A percentile compares a stretch with the other conserved stretches of the same genome.
Conservation (phyloP, 2,113 vertebrate genomes). For the Eulemur rufifrons region DNA sequence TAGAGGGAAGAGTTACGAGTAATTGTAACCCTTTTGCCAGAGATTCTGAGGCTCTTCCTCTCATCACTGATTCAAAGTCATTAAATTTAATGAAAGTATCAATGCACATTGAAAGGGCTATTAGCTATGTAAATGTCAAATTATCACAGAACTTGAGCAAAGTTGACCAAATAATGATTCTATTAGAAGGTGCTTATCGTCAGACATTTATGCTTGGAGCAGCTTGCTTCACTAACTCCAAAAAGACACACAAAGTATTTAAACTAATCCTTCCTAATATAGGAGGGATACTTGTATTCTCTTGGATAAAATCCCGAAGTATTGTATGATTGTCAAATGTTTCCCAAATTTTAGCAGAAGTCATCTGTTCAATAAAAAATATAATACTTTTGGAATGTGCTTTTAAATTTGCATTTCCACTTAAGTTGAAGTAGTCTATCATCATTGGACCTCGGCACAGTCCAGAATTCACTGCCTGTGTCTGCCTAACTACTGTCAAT, state of each 20-base stretch:
- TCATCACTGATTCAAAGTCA: background rate
- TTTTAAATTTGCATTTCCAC: background rate
- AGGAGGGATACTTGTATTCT: background rate
- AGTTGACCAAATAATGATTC: background rate
- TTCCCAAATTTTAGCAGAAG: background rate
- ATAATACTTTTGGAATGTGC: background rate
- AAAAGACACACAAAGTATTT: background rate
- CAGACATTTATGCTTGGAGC: background rate
- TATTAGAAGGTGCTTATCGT: slow-evolving; percentile 18
- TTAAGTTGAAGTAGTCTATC: background rate
- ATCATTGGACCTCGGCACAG: background rate
- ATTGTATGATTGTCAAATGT: background rate
- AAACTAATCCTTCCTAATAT: background rate
- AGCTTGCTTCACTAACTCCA: background rate
- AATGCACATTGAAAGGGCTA: slow-evolving; percentile 11
- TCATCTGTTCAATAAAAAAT: background rate
- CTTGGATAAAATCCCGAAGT: background rate
- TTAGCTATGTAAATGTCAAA: slow-evolving; percentile 26
- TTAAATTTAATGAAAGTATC: slow-evolving; percentile 42
- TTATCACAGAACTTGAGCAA: slow-evolving; percentile 34
- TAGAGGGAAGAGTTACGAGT: background rate
- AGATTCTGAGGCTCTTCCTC: background rate
- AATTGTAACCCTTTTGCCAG: background rate
- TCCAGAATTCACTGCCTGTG: background rate
- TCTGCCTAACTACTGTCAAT: background rate